Base-by-base conservation (phyloP, 2,888 invertebrate species). In the Macrophya alboannulata region DNA sequence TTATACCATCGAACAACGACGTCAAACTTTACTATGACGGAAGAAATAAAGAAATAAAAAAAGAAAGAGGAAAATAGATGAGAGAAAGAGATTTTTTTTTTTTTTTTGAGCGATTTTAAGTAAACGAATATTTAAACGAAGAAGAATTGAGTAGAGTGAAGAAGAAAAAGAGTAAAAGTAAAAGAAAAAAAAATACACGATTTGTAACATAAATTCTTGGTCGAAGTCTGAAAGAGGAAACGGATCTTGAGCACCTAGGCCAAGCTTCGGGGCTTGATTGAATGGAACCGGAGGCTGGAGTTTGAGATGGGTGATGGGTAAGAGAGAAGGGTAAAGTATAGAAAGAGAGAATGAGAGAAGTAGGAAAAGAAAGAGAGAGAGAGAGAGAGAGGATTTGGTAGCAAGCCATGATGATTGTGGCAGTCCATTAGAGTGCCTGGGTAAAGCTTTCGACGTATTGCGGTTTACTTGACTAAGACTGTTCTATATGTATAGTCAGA, bases 401-500 rank as follows among this genome's bases (percentile, higher is more conserved):
- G 82, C 87, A 71, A 88, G 87, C 82, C 85, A 87, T 88, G 89
- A 91, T 91, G 91, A 91, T 92, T 92, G 90, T 90, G 90, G 89
- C 88, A 89, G 91, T 92, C 91, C 91, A 92, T 92, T 92, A 92
- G 90, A 89, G 89, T 90, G 89, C 89, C 88, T 88, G 89, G 12
- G 43, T 62, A 81, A 31, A 62, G 43, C 10, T 89, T 89, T 88
- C 89, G 89, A 90, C 89, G 89, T 90, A 91, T 90, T 91, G 89
- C 43, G 21, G n/a, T 62, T 81, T 59, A 43, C 62, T 62, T 31
- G 51, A 31, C 25, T 48, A 77, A 37, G 31, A 51, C 43, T 74
- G 21, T 8, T 74, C 12, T 74, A 25, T 25, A 25, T 43, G 43
- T 74, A 40, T 40, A 72, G 17, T n/a, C n/a, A 25, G 17, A 2